Percentiles rank a stretch among this genome's conserved stretches.
Evolutionary conservation across 2,113 vertebrate genomes (phyloP).

Genomic region (Pomatostomus ruficeps): DNA sequence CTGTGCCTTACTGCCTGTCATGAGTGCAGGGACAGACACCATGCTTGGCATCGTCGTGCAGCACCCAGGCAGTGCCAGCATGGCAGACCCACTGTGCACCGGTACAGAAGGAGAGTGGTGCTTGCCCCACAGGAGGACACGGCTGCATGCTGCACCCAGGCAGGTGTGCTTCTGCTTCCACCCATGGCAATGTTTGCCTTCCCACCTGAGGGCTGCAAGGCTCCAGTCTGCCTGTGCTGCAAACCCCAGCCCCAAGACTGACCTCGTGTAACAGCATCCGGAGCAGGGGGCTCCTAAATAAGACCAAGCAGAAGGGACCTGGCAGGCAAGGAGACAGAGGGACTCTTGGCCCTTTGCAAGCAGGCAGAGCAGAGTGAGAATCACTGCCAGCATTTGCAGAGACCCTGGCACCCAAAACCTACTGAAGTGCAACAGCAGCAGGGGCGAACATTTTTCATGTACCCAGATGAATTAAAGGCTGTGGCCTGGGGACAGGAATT

Average conservation of each 20-base stretch:
- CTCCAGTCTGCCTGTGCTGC: background rate
- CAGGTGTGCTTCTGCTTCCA: background rate
- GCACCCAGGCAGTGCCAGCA: background rate
- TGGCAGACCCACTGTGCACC: background rate
- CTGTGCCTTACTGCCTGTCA: background rate
- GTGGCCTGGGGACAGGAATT: background rate
- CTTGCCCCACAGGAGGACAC: fast-evolving
- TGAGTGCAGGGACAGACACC: fast-evolving
- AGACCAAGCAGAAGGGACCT: background rate
- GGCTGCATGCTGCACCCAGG: background rate
- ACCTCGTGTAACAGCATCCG: fast-evolving
- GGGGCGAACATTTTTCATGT: background rate
- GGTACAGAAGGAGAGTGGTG: background rate
- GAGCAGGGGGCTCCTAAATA: background rate
- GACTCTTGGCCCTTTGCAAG: background rate
- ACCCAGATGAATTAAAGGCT: background rate
- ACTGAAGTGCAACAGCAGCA: background rate
- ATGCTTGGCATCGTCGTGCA: fast-evolving
- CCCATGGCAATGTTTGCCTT: fast-evolving
- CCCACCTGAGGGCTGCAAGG: background rate
- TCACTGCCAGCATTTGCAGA: background rate
- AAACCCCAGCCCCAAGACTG: background rate
- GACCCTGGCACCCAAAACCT: background rate
- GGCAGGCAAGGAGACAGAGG: background rate
- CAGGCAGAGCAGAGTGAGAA: background rate